These are phyloP conservation scores for Caloenas nicobarica DNA, from an alignment of 2,113 vertebrate genomes.

Conservation along the genomic window DNA sequence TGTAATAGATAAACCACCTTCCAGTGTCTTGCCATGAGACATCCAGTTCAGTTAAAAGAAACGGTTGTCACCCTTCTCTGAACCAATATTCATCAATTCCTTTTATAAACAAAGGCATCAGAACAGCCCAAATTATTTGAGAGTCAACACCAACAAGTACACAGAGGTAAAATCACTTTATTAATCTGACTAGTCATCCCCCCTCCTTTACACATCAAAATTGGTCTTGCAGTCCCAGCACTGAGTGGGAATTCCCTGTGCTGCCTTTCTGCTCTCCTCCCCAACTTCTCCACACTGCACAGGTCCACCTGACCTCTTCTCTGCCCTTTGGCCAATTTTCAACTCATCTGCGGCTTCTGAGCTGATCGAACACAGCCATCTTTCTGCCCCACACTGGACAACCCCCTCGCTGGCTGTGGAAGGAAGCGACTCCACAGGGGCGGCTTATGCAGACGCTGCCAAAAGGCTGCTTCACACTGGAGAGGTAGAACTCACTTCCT, in stretches of 20 bases:
- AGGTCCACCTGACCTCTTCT: background rate
- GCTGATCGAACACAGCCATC: background rate
- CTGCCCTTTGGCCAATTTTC: background rate
- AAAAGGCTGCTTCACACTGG: background rate
- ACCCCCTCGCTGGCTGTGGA: background rate
- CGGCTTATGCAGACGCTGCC: background rate
- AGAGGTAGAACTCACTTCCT: background rate
- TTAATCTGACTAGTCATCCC: too few relatives aligned
- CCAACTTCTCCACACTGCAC: background rate
- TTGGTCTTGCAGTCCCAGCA: background rate
- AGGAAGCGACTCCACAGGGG: background rate
- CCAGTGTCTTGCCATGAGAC: background rate
- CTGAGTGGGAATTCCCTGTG: background rate
- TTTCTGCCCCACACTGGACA: background rate
- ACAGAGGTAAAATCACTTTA: background rate
- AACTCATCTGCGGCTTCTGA: fast-evolving
- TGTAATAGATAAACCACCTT: background rate
- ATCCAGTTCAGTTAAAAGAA: background rate
- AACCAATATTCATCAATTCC: background rate
- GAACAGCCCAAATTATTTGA: background rate
- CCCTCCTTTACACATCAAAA: background rate
- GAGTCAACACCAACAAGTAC: background rate
- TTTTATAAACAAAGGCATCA: background rate
- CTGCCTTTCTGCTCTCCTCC: background rate
- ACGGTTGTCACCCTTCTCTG: background rate